Evolutionary conservation across 2,888 invertebrate genomes (phyloP), one percentile per base, ranked within the genome.

Genomic region (Antheraea yamamai): DNA sequence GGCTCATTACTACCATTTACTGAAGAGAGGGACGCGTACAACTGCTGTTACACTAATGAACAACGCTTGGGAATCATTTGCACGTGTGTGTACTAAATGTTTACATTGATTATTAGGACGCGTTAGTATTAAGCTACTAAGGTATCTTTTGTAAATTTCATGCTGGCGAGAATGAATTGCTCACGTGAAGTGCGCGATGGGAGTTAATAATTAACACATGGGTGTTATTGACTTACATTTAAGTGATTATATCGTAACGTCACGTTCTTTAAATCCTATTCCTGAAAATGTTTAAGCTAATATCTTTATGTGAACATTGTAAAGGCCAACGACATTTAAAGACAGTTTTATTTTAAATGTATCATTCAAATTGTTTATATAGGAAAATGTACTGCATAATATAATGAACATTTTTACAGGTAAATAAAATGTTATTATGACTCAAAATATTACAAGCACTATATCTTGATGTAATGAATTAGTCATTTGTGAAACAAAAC

Each of bases 1-100:
- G 82, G 86, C 86, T 89, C 87, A 91, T 92, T 93, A 92, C 89
- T 88, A 90, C 89, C 89, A 89, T 91, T 91, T 86, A 85, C 86
- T 81, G 84, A 82, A 79, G 80, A 80, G 77, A 75, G 75, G 74
- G 77, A 78, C 77, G 77, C 79, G 81, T 81, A 82, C 80, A 81
- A 82, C 83, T 83, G 84, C 83, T 79, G 81, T 77, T 82, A 78
- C 79, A 82, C 88, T 91, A 92, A 92, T 91, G 90, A 92, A 73
- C 20, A 73, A 71, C 74, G 78, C 74, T 78, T 80, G 77, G 79
- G 74, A 79, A 76, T 82, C 81, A 78, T 79, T 75, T 78, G 78
- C 81, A 83, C 76, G 78, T 76, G 77, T 74, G 20, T 68, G 71
- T 61, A 66, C 8, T 66, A 68, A 51, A 66, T 39, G 70, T 70